Percentiles rank a stretch among this genome's conserved stretches.
Conservation (phyloP, 2,113 vertebrate species). For the Ciconia boyciana region DNA sequence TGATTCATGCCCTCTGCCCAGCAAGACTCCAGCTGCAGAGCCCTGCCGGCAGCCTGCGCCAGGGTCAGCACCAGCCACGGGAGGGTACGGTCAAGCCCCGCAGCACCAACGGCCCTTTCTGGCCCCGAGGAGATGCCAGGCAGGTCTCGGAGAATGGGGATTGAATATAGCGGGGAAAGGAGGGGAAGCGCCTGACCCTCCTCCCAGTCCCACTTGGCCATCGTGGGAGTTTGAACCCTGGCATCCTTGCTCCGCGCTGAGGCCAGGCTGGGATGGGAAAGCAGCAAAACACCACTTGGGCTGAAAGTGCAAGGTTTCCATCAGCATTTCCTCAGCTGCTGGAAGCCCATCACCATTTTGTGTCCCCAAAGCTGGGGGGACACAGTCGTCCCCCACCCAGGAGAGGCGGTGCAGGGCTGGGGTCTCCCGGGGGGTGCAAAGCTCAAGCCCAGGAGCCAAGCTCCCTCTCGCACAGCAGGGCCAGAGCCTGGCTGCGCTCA, state of each 20-base stretch:
- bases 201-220: fast-evolving
- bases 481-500: neutral
- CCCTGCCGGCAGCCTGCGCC: fast-evolving
- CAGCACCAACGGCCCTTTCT: neutral
- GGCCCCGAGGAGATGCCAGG: fast-evolving
- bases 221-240: neutral
- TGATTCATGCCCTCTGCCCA: neutral
- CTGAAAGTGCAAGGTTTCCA: neutral
- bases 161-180: neutral
- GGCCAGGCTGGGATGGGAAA: neutral
- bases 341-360: neutral
- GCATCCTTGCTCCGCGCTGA: neutral
- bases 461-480: neutral
- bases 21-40: neutral
- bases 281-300: neutral
- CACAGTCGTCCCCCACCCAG: too few relatives aligned
- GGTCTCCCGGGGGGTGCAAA: neutral
- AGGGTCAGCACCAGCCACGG: fast-evolving
- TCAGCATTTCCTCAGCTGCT: neutral
- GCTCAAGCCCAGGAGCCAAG: neutral
- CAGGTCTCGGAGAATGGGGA: neutral
- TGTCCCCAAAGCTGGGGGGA: neutral
- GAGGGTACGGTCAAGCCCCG: neutral
- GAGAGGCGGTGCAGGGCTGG: neutral
- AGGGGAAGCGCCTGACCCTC: neutral